Base-by-base conservation (phyloP, 2,113 vertebrate genomes). In the Acrocephalus arundinaceus region DNA sequence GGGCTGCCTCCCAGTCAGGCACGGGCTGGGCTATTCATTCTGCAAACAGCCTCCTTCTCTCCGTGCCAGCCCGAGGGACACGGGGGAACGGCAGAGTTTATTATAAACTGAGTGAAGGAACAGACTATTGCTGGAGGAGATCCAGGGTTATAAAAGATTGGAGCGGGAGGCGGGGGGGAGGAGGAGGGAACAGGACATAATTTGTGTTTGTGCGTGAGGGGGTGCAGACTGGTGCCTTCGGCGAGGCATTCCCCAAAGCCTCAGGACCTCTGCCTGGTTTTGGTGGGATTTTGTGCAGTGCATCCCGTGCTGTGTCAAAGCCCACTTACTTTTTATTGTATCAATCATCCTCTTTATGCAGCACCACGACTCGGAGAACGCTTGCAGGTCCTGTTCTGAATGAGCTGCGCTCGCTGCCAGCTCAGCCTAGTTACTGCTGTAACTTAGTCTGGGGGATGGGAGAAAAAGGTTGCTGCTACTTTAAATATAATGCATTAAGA, bases 401-500 rank as follows among this genome's bases (percentile, higher is more conserved):
- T 76, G 96, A 94, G 94, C 95, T 83, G 87, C 17, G n/a, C 94
- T 94, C 87, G 52, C 94, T 91, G 95, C 94, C 96, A 93, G 96
- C 95, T 96, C 94, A 94, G 96, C 94, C 91, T 91, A 90, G 90
- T 91, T 94, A 92, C 95, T 96, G 95, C 96, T 94, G 91, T 82
- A 92, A 96, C 96, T 96, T 95, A 87, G 74, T 87, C 90, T 61
- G 92, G 88, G 97, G 96, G 97, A 98, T 96, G 97, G 96, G 92
- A 96, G 96, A 96, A 98, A 97, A 97, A 97, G 97, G 96, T 96
- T 96, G 91, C 98, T 98, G 98, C 97, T 97, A 97, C 97, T 98
- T 98, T 98, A 98, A 98, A 98, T 98, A 96, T 98, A 96, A 97
- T 97, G 98, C 97, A 97, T 97, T 97, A 96, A 95, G 96, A 95